Evolutionary conservation across 2,797 vertebrate genomes (phyloP), one percentile per base, ranked within the genome.

Genomic region (Australoheros facetus): DNA sequence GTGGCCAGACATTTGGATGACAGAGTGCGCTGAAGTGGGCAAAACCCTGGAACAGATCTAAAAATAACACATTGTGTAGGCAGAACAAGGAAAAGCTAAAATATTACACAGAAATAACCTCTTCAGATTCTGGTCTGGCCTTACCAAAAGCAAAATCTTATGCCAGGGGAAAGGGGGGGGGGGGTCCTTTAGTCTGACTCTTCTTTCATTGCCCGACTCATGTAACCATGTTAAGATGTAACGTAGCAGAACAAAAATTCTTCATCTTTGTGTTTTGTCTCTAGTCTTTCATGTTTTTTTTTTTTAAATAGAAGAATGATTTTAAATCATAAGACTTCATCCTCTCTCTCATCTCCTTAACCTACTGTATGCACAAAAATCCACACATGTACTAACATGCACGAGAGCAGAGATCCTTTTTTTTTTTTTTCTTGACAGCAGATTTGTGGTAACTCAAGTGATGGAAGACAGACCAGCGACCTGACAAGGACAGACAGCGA

Each of bases 401-500:
- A 34, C 51, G n/a, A 80, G 21, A 78, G 62, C 64, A 79, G n/a
- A 77, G 54, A 77, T 70, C 69, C 69, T 83, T 51, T 30, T 69
- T 51, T n/a, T 9, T 69, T 85, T 71, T 79, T 86, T 69, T 54
- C 87, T 60, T 80, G 82, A 87, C 85, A 85, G 78, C 34, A 80
- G 75, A 70, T 80, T 85, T 86, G 78, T 57, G 55, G 84, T 80
- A 82, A 59, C 84, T 74, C 60, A 9, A 85, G 82, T 88, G 83
- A 91, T 80, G 79, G 79, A 75, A 88, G 66, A 87, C 75, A 80
- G 84, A 82, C 71, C 26, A 51, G 66, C 34, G 54, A 87, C 85
- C 80, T 93, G 91, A 92, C 86, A 91, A 89, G 88, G 93, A 92
- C 91, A 86, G 88, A 92, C 89, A 85, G 80, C 76, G 28, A 83